phyloP scores from a whole-genome alignment of 1,140 invertebrate genomes.

The Nasonia longicornis region DNA sequence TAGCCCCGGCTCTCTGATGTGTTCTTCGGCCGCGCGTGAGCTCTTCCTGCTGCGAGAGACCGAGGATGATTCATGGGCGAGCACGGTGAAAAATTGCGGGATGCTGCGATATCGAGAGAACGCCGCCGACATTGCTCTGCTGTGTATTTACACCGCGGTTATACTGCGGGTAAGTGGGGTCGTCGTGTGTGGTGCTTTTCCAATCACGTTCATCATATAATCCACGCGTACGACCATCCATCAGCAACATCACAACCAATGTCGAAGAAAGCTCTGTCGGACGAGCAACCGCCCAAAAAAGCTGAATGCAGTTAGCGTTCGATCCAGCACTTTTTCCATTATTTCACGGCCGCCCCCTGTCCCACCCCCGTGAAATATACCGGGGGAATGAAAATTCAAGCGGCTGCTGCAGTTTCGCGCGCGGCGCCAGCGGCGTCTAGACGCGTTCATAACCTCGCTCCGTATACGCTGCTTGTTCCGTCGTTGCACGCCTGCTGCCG shows the following conservation, averaged over 20 bases:
- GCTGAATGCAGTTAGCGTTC: background rate
- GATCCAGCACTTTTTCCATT: background rate
- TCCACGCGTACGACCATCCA: background rate
- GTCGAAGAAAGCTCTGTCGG: background rate
- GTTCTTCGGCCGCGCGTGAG: background rate
- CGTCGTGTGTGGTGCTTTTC: background rate
- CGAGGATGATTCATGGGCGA: background rate
- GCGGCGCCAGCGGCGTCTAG: slow-evolving; percentile 21
- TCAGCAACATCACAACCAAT: background rate
- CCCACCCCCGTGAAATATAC: background rate
- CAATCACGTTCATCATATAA: background rate
- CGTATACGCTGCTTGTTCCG: background rate
- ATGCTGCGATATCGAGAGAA: background rate
- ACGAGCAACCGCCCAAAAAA: too few species aligned
- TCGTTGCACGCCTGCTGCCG: background rate
- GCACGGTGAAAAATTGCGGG: background rate
- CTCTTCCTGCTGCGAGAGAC: background rate
- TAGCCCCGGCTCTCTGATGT: background rate
- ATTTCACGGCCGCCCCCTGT: background rate
- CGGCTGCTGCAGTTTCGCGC: background rate
- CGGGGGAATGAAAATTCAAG: background rate
- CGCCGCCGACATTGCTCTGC: too few species aligned
- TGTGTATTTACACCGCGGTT: too few species aligned
- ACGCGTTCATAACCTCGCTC: slow-evolving; percentile 18
- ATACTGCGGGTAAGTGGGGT: too few species aligned